Evolutionary conservation across 1,140 invertebrate genomes (phyloP).

Genomic region (Platorchestia sp.): DNA sequence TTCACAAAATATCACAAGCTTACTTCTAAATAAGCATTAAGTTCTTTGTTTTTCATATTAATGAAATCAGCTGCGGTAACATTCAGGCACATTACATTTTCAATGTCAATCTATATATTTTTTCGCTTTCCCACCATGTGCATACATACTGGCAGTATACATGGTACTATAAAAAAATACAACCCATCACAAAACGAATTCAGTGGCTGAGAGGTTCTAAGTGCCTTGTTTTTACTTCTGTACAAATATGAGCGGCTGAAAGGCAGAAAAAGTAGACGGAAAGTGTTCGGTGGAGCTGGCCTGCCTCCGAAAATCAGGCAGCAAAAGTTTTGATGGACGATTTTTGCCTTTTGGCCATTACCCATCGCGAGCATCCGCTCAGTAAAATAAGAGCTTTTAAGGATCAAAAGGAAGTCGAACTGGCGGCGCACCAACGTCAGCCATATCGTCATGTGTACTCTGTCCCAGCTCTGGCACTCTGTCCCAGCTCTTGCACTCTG

Average conservation of each 20-base stretch:
- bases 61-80: too few species aligned
- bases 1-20: too few species aligned
- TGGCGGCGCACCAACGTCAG: not conserved
- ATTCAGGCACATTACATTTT: too few species aligned
- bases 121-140: too few species aligned
- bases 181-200: too few species aligned
- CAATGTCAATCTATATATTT: too few species aligned
- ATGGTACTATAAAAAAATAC: too few species aligned
- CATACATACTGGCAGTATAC: too few species aligned
- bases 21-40: too few species aligned
- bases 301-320: not conserved
- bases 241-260: not conserved
- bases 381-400: not conserved
- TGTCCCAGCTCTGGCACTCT: too few species aligned
- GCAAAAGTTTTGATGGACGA: slow-evolving; percentile 5
- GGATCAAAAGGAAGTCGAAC: not conserved
- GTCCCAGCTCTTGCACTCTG: too few species aligned
- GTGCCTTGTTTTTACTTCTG: not conserved
- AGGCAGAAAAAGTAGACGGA: not conserved
- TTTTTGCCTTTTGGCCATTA: not conserved
- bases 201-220: not conserved
- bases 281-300: not conserved
- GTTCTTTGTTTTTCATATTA: too few species aligned
- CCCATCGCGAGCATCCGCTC: not conserved
- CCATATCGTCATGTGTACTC: not conserved